Evolutionary conservation across 2,888 invertebrate genomes (phyloP).

Genomic region (Yponomeuta plumbellus): DNA sequence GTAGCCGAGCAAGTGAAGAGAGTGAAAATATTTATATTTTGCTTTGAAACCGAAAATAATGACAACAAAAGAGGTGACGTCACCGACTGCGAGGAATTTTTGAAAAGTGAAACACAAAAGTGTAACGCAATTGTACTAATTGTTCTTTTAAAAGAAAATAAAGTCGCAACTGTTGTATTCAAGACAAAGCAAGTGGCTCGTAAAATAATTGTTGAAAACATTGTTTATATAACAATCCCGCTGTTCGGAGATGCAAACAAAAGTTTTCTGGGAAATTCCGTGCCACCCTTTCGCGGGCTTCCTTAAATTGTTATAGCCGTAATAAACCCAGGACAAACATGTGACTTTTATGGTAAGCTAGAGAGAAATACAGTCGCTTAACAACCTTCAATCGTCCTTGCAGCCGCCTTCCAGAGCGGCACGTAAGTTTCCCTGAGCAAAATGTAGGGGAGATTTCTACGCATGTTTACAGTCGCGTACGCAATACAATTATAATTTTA

Average conservation of each 20-base stretch:
- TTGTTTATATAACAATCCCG: constrained; percentile 73
- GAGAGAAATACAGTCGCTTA: constrained; percentile 11
- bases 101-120: constrained; percentile 15
- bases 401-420: no score
- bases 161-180: constrained; percentile 21
- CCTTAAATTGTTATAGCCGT: constrained; percentile 73
- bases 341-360: constrained; percentile 63
- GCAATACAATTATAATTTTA: no score
- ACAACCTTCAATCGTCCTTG: not conserved
- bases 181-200: constrained; percentile 65
- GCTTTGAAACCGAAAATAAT: constrained; percentile 5
- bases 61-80: not conserved
- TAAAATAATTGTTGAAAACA: constrained; percentile 71
- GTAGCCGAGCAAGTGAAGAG: not conserved
- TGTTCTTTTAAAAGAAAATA: constrained; percentile 6
- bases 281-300: constrained; percentile 66
- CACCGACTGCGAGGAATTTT: not conserved
- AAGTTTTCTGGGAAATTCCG: constrained; percentile 66
- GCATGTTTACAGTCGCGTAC: no score
- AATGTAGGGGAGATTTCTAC: no score
- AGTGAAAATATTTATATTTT: not conserved
- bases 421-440: no score
- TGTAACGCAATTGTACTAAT: constrained; percentile 8
- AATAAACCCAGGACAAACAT: constrained; percentile 67
- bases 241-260: constrained; percentile 58